These are phyloP conservation scores for Leptothorax acervorum DNA, from an alignment of 2,888 invertebrate species.

Conservation along the genomic window DNA sequence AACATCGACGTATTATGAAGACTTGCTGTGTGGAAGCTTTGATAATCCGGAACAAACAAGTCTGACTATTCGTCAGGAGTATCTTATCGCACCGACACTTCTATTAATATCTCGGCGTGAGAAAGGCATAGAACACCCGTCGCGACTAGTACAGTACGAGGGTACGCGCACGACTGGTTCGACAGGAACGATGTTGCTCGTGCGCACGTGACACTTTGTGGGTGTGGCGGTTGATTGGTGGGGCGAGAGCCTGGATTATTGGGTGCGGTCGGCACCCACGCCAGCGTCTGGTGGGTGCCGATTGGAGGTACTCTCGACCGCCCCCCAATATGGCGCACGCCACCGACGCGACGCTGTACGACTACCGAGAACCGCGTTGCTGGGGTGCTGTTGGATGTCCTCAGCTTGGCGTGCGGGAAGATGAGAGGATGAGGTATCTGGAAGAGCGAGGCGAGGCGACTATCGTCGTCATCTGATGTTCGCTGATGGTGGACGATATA, in stretches of 20 bases:
- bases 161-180: slow-evolving; percentile 81
- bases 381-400: background rate
- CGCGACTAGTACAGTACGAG: slow-evolving; percentile 58
- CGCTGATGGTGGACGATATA: slow-evolving; percentile 36
- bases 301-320: slow-evolving; percentile 81
- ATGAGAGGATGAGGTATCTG: slow-evolving; percentile 53
- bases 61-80: slow-evolving; percentile 1
- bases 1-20: background rate
- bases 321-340: slow-evolving; percentile 83
- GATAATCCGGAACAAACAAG: slow-evolving; percentile 25
- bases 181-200: slow-evolving; percentile 76
- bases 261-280: slow-evolving; percentile 78
- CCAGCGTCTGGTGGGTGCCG: slow-evolving; percentile 74
- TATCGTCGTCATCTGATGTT: slow-evolving; percentile 2
- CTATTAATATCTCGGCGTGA: background rate
- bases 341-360: slow-evolving; percentile 28
- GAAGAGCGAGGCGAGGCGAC: slow-evolving; percentile 13
- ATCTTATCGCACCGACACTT: slow-evolving; percentile 29
- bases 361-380: background rate
- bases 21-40: background rate
- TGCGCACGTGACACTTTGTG: slow-evolving; percentile 83
- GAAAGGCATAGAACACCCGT: background rate
- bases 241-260: slow-evolving; percentile 69
- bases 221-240: slow-evolving; percentile 71
- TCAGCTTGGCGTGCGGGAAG: slow-evolving; percentile 35